phyloP scores from a whole-genome alignment of 2,113 vertebrate species.

The Perca schrenkii region DNA sequence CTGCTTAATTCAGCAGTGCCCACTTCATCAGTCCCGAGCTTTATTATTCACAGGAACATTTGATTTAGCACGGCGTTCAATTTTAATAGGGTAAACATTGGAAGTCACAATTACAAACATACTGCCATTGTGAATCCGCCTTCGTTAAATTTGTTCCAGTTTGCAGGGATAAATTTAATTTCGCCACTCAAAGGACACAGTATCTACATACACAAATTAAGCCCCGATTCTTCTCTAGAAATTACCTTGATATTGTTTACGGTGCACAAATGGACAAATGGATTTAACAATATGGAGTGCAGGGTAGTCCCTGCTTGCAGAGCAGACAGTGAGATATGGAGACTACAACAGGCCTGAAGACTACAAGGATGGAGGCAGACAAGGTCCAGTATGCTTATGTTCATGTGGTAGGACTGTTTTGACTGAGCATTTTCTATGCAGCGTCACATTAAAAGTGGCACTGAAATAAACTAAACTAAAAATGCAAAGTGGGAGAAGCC shows the following conservation, averaged over 20 bases:
- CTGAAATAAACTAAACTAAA: background rate
- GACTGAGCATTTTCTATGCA: background rate
- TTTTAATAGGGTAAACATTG: conserved; percentile 69
- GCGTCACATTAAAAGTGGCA: background rate
- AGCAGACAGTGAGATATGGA: background rate
- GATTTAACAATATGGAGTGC: conserved; percentile 4
- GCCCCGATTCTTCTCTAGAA: background rate
- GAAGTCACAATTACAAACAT: conserved; percentile 64
- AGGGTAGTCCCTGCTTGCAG: background rate
- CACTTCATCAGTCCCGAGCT: conserved; percentile 38
- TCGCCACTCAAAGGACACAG: conserved; percentile 38
- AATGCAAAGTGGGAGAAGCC: background rate
- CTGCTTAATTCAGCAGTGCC: conserved; percentile 43
- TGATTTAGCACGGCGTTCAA: conserved; percentile 52
- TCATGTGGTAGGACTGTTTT: too few relatives aligned
- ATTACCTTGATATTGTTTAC: conserved; percentile 38
- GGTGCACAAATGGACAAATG: conserved; percentile 35
- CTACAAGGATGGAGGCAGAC: background rate
- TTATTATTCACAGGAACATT: conserved; percentile 60
- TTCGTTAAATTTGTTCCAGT: conserved; percentile 47
- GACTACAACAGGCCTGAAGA: background rate
- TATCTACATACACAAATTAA: conserved; percentile 27
- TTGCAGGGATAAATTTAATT: conserved; percentile 44
- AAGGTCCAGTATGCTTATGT: background rate
- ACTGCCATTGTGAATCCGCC: conserved; percentile 17